Evolutionary conservation across 2,888 invertebrate genomes (phyloP).

Genomic region (Adelphocoris suturalis): DNA sequence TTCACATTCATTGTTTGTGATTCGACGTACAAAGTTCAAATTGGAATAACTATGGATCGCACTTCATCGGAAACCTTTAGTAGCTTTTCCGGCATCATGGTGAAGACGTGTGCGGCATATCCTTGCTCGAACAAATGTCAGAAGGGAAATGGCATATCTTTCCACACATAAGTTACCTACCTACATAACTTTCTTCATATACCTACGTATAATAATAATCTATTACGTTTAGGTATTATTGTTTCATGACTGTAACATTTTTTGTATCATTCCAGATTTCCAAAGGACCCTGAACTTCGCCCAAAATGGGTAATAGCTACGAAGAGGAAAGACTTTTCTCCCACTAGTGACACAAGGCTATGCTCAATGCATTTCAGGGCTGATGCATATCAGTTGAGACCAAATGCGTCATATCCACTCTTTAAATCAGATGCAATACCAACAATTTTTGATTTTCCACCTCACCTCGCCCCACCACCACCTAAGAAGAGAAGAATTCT

Average conservation of each 20-base stretch:
- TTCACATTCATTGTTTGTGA: constrained; percentile 7
- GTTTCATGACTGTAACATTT: too few relatives aligned
- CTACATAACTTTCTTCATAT: not conserved
- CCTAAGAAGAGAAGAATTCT: not conserved
- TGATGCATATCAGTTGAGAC: not conserved
- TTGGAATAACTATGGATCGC: not conserved
- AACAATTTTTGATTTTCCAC: not conserved
- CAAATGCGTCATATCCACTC: not conserved
- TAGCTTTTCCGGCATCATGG: too few relatives aligned
- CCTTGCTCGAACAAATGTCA: too few relatives aligned
- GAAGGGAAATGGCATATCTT: not conserved
- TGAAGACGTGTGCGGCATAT: too few relatives aligned
- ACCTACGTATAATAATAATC: constrained; percentile 6
- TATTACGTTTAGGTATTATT: too few relatives aligned
- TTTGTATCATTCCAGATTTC: not conserved
- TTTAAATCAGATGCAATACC: not conserved
- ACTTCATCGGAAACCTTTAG: too few relatives aligned
- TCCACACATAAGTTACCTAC: not conserved
- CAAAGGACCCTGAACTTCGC: not conserved
- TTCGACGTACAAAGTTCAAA: not conserved
- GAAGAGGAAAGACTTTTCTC: not conserved
- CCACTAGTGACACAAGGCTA: not conserved
- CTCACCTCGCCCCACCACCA: not conserved
- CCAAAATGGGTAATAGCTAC: not conserved
- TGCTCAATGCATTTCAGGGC: not conserved